Evolutionary conservation across 1,140 invertebrate genomes (phyloP).

Genomic region (Drosophila triauraria): DNA sequence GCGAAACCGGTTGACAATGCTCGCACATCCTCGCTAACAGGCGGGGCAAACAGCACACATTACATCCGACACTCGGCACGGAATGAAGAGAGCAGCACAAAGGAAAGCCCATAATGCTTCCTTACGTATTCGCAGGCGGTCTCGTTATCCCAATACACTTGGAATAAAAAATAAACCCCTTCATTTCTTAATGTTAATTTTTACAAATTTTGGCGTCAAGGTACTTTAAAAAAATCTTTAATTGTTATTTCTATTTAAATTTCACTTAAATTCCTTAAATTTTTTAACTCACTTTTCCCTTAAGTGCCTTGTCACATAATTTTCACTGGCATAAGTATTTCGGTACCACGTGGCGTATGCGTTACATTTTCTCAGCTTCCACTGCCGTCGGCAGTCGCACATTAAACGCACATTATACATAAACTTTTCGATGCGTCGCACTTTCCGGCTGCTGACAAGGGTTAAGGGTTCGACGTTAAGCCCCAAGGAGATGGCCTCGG

Average conservation of each 20-base stretch:
- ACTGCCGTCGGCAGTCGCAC: slow-evolving; percentile 21
- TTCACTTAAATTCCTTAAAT: not conserved
- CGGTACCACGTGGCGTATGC: slow-evolving; percentile 59
- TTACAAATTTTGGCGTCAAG: no score
- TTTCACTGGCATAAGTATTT: slow-evolving; percentile 1
- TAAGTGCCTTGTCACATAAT: slow-evolving; percentile 7
- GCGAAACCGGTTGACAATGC: slow-evolving; percentile 59
- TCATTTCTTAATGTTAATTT: no score
- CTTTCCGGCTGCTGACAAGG: slow-evolving; percentile 40
- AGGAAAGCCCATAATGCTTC: slow-evolving; percentile 9
- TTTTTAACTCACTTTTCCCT: not conserved
- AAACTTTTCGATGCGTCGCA: slow-evolving; percentile 54
- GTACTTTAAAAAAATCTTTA: no score
- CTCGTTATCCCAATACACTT: not conserved
- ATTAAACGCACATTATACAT: slow-evolving; percentile 69
- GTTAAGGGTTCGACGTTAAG: slow-evolving; percentile 39
- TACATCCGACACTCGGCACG: slow-evolving; percentile 4
- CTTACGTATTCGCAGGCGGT: not conserved
- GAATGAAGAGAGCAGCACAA: slow-evolving; percentile 4
- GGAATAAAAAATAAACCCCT: not conserved
- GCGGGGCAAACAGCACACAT: slow-evolving; percentile 13
- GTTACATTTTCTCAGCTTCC: slow-evolving; percentile 61
- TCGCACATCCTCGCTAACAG: slow-evolving; percentile 20
- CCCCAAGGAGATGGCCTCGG: slow-evolving; percentile 37
- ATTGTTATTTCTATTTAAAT: not conserved